These are phyloP conservation scores for Bombyx mandarina DNA, from an alignment of 1,140 invertebrate genomes.

Conservation along the genomic window DNA sequence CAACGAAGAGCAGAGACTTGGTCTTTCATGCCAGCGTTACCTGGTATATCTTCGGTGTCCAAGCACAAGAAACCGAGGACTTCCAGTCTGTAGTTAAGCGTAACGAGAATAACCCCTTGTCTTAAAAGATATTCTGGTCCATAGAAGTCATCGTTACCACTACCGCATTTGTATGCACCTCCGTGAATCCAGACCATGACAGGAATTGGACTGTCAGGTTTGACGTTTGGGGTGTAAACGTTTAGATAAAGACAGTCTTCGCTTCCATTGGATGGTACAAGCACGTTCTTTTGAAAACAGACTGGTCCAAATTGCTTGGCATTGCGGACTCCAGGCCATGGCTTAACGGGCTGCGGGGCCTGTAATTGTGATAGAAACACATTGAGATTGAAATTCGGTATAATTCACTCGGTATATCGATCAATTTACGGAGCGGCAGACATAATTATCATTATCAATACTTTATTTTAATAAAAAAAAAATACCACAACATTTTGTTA, in stretches of 20 bases:
- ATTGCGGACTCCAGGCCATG: slow-evolving; percentile 24
- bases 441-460: too few relatives aligned
- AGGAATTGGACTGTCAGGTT: slow-evolving; percentile 23
- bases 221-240: slow-evolving; percentile 66
- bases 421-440: neutral
- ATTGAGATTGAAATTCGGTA: neutral
- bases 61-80: slow-evolving; percentile 51
- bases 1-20: slow-evolving; percentile 75
- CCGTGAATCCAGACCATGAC: slow-evolving; percentile 53
- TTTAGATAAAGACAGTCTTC: slow-evolving; percentile 76
- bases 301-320: slow-evolving; percentile 23
- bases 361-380: slow-evolving; percentile 11
- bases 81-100: slow-evolving; percentile 30
- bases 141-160: slow-evolving; percentile 62
- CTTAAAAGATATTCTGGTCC: slow-evolving; percentile 73
- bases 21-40: slow-evolving; percentile 79
- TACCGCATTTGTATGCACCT: slow-evolving; percentile 75
- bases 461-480: too few relatives aligned
- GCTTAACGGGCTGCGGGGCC: slow-evolving; percentile 25
- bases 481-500: too few relatives aligned
- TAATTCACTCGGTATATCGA: neutral
- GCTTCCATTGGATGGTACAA: slow-evolving; percentile 33
- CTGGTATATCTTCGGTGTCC: slow-evolving; percentile 72
- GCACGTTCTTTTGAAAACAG: slow-evolving; percentile 16
- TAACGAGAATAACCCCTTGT: slow-evolving; percentile 75